Base-by-base conservation (phyloP, 2,888 invertebrate species). In the Galeruca laticollis region DNA sequence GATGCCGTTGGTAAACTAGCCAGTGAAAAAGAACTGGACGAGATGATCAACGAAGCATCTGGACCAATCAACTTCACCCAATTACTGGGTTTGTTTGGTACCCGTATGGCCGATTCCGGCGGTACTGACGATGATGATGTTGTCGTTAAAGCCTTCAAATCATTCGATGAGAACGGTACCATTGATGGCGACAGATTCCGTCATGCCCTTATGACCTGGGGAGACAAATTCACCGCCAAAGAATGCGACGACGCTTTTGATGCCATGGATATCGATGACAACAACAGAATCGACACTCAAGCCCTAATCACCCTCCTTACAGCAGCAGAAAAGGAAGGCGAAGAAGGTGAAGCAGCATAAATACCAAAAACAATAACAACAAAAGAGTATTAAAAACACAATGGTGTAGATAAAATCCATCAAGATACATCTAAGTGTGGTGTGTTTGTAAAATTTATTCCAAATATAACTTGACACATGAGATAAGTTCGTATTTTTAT, bases 51-150 rank as follows among this genome's bases (percentile, higher is more conserved):
- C 94, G 97, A 88, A 93, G 95, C 79, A 88, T 94, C 80, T 64
- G 96, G 94, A 83, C 96, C 96, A 85, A 93, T 97, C 88, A 97
- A 96, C 90, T 97, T 97, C 91, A 97, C 97, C 82, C 96, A 96
- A 88, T 90, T 96, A 86, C 89, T 97, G 84, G 94, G 93, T 84
- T 90, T 97, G 82, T 97, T 97, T 89, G 96, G 95, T 84, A 91
- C 90, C 87, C 93, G 96, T 85, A 96, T 96, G 94, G 93, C 95
- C 83, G 94, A 94, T 82, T 94, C 94, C 79, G 93, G 93, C 84
- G 92, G 92, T 84, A 89, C 92, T 81, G 97, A 97, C 86, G 96
- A 96, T 80, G 97, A 97, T 84, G 95, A 90, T 78, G 94, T 95
- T 82, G 95, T 97, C 86, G 91, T 94, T 87, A 93, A 91, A 86